Percentiles rank a stretch among this genome's conserved stretches.
Conservation (phyloP, 2,888 invertebrate species). For the Agelastica alni region DNA sequence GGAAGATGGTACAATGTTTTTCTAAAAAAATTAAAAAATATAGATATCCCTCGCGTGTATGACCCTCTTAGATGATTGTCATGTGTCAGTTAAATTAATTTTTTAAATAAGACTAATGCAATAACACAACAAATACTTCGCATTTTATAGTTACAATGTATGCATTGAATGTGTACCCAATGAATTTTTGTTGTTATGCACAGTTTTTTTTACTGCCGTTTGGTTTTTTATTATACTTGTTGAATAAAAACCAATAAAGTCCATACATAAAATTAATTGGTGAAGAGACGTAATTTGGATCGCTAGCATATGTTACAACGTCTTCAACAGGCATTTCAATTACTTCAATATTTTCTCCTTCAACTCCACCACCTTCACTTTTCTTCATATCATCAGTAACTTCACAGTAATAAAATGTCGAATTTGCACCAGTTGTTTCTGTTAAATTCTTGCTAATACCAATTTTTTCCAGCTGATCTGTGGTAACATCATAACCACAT, state of each 20-base stretch:
- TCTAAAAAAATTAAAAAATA: no score
- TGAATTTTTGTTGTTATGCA: no score
- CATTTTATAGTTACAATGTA: no score
- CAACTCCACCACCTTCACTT: slow-evolving; percentile 76
- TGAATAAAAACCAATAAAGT: slow-evolving; percentile 73
- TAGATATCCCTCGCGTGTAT: no score
- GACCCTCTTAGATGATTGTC: no score
- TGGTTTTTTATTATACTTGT: slow-evolving; percentile 31
- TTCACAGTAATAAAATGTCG: slow-evolving; percentile 84
- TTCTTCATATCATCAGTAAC: slow-evolving; percentile 79
- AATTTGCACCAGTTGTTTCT: slow-evolving; percentile 74
- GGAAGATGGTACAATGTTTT: no score
- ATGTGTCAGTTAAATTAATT: no score
- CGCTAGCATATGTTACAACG: slow-evolving; percentile 62
- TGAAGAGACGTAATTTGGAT: slow-evolving; percentile 62
- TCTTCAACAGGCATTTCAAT: slow-evolving; percentile 77
- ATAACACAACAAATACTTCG: no score
- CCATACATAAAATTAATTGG: slow-evolving; percentile 77
- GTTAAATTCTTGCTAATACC: slow-evolving; percentile 74
- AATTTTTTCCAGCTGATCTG: slow-evolving; percentile 65
- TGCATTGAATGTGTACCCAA: no score
- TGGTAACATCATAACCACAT: slow-evolving; percentile 84
- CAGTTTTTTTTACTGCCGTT: no score
- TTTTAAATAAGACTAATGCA: no score
- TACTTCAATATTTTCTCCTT: slow-evolving; percentile 86